Conservation (phyloP, 2,797 vertebrate genomes). For the Chiloscyllium punctatum region DNA sequence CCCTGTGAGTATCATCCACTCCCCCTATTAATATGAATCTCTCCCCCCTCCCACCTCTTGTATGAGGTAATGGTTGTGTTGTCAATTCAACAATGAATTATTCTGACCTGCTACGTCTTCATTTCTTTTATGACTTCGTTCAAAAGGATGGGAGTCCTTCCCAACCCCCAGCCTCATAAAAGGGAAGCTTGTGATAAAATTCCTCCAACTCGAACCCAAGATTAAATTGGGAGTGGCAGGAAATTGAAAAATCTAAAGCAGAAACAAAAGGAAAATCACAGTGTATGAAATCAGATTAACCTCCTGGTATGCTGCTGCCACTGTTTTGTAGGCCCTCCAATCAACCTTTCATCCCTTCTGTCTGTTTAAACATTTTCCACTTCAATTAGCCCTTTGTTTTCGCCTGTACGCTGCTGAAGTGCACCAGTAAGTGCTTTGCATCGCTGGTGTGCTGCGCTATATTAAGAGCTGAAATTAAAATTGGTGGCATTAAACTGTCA, state of each 20-base stretch:
- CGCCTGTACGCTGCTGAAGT: background rate
- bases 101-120: constrained; percentile 16
- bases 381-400: constrained; percentile 25
- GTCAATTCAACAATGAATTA: background rate
- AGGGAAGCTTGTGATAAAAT: background rate
- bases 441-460: background rate
- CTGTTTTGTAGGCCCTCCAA: background rate
- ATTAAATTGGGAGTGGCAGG: constrained; percentile 31
- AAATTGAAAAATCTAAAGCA: background rate
- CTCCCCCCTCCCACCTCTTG: background rate
- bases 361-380: constrained; percentile 32
- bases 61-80: background rate
- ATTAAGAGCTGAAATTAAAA: constrained; percentile 22
- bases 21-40: background rate
- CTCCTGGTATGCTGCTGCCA: constrained; percentile 16
- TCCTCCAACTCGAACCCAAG: background rate
- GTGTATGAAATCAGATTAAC: constrained; percentile 30
- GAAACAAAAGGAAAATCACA: background rate
- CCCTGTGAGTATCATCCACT: background rate
- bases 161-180: background rate
- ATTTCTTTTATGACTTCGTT: background rate
- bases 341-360: constrained; percentile 8
- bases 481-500: constrained; percentile 36
- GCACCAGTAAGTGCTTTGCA: constrained; percentile 29
- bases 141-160: background rate